These are phyloP conservation scores for Nasua narica DNA, from an alignment of 2,797 vertebrate genomes.

Conservation along the genomic window DNA sequence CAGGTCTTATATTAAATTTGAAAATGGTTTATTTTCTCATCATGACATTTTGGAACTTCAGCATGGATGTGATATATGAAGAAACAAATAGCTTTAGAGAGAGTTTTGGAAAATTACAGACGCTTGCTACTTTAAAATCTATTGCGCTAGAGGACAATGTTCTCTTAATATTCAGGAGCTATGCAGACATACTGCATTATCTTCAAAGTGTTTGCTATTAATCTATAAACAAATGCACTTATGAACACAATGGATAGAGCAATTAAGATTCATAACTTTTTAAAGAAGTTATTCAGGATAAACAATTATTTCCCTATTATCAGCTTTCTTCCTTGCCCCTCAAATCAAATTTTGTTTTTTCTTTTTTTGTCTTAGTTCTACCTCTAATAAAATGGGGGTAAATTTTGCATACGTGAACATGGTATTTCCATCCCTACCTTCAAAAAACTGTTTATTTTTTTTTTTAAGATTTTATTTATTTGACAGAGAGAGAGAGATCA, in stretches of 20 bases:
- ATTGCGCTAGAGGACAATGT: neutral
- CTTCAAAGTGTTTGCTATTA: neutral
- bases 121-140: conserved; percentile 8
- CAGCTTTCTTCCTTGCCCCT: neutral
- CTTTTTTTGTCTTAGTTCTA: neutral
- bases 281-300: conserved; percentile 3
- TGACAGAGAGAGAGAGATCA: too few relatives aligned
- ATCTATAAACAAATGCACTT: neutral
- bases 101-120: neutral
- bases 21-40: neutral
- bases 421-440: neutral
- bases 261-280: conserved; percentile 12
- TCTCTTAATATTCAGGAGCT: neutral
- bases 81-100: conserved; percentile 13
- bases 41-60: conserved; percentile 8
- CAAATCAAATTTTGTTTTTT: neutral
- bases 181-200: neutral
- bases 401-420: neutral
- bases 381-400: neutral
- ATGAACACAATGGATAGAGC: neutral
- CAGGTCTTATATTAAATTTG: neutral
- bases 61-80: neutral
- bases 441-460: too few relatives aligned
- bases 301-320: neutral
- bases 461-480: too few relatives aligned